Conservation (phyloP, 2,888 invertebrate genomes). For the Synanthedon vespiformis region DNA sequence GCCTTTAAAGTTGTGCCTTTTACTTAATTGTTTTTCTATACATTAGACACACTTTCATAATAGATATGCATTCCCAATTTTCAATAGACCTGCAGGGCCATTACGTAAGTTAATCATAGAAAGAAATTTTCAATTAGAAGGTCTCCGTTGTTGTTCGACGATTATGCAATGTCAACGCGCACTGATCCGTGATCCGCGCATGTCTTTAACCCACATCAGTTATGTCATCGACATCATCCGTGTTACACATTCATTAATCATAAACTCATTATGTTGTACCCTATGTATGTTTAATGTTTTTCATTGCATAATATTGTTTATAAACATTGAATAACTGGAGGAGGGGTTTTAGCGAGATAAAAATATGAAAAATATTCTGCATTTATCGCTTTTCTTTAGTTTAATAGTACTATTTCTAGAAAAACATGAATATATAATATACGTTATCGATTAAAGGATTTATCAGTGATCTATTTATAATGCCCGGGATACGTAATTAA, state of each 20-base stretch:
- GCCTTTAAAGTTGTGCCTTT: too few species aligned
- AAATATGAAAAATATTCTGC: too few species aligned
- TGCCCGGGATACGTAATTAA: too few species aligned
- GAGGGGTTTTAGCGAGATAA: too few species aligned
- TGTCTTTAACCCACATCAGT: conserved; percentile 25
- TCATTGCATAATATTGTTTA: background rate
- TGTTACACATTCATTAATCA: conserved; percentile 11
- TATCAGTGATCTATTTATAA: too few species aligned
- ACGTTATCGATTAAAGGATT: too few species aligned
- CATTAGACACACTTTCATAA: too few species aligned
- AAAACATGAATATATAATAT: too few species aligned
- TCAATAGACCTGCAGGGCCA: background rate
- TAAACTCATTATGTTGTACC: background rate
- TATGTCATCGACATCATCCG: conserved; percentile 10
- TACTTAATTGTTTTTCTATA: too few species aligned
- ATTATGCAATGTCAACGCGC: background rate
- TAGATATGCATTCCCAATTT: too few species aligned
- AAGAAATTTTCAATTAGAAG: background rate
- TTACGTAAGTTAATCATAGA: background rate
- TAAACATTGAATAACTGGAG: background rate
- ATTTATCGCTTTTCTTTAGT: too few species aligned
- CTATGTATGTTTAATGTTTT: background rate
- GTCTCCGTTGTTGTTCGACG: background rate
- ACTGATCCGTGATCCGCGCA: conserved; percentile 11
- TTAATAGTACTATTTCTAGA: too few species aligned